Percentiles rank a stretch among this genome's conserved stretches.
Conservation (phyloP, 1,140 invertebrate genomes). For the Lutraria rhynchaena region DNA sequence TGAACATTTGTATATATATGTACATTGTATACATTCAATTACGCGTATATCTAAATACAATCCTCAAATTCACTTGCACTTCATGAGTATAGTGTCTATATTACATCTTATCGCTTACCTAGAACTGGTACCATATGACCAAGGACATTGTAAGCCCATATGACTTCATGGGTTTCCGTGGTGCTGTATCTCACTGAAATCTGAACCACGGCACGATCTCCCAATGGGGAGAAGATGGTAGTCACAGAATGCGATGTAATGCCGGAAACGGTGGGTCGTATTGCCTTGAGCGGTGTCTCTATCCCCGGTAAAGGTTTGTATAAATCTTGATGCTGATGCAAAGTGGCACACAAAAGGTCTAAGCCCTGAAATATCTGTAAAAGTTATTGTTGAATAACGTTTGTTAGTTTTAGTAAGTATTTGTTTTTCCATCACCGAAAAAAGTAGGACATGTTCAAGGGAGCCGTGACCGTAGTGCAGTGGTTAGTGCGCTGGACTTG, state of each 20-base stretch:
- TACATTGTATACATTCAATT: too few relatives aligned
- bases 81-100: too few relatives aligned
- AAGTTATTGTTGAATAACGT: too few relatives aligned
- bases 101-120: slow-evolving; percentile 11
- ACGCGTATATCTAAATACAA: too few relatives aligned
- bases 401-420: too few relatives aligned
- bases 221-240: slow-evolving; percentile 35
- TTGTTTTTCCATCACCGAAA: too few relatives aligned
- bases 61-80: too few relatives aligned
- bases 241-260: slow-evolving; percentile 46
- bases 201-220: slow-evolving; percentile 45
- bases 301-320: slow-evolving; percentile 33
- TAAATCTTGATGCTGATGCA: slow-evolving; percentile 26
- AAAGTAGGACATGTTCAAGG: too few relatives aligned
- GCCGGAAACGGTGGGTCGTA: slow-evolving; percentile 49
- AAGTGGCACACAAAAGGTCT: slow-evolving; percentile 30
- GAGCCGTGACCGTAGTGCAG: too few relatives aligned
- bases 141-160: slow-evolving; percentile 55
- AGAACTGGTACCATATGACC: slow-evolving; percentile 51
- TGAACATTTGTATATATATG: too few relatives aligned
- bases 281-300: slow-evolving; percentile 22
- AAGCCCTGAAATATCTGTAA: slow-evolving; percentile 55
- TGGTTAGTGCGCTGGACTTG: too few relatives aligned
- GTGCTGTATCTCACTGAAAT: slow-evolving; percentile 52
- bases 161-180: slow-evolving; percentile 46